These are phyloP conservation scores for Sclerurus mexicanus DNA, from an alignment of 2,113 vertebrate genomes.

Conservation along the genomic window DNA sequence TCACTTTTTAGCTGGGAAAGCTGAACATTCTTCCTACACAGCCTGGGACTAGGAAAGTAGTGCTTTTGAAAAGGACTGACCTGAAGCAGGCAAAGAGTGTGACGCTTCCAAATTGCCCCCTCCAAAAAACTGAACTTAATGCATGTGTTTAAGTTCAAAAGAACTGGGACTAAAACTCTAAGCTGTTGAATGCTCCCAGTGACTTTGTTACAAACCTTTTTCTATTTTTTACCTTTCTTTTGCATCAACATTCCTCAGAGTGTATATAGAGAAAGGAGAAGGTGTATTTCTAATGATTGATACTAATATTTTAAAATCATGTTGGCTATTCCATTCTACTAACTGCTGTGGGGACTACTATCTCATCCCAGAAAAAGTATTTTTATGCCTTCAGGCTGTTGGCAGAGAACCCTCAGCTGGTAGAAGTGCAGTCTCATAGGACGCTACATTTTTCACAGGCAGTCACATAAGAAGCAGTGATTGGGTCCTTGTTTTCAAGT, in stretches of 20 bases:
- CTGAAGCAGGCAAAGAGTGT: neutral
- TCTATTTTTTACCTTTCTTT: neutral
- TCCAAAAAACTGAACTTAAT: neutral
- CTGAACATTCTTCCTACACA: neutral
- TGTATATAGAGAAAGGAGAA: neutral
- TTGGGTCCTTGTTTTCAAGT: neutral
- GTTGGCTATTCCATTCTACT: neutral
- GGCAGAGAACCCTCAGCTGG: neutral
- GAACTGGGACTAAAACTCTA: neutral
- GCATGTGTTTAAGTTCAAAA: neutral
- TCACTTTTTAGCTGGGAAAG: neutral
- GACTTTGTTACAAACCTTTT: neutral
- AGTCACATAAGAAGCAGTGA: neutral
- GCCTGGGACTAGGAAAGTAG: rapidly evolving
- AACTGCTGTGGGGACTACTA: neutral
- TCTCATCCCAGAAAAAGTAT: neutral
- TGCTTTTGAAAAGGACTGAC: neutral
- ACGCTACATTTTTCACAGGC: neutral
- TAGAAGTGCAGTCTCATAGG: neutral
- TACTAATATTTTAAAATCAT: neutral
- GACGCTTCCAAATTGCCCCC: rapidly evolving
- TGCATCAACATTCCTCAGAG: neutral
- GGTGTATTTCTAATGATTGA: neutral
- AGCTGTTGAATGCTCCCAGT: neutral
- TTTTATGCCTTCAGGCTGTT: neutral